Evolutionary conservation across 2,888 invertebrate species (phyloP).

Genomic region (Oasisia sp.): DNA sequence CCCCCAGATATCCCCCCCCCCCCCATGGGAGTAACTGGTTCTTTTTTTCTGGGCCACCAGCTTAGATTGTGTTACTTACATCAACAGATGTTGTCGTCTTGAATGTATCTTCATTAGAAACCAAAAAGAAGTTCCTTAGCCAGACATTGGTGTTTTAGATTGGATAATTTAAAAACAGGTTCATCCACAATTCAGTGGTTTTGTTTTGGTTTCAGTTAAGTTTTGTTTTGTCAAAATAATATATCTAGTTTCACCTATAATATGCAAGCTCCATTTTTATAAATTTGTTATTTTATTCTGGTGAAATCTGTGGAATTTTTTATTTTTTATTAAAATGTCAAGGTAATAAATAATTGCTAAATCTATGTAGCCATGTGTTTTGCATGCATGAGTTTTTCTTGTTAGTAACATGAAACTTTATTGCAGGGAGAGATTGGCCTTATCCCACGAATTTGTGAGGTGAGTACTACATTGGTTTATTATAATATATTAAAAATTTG

Average conservation of each 20-base stretch:
- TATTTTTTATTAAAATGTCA: too few relatives aligned
- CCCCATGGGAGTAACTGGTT: not conserved
- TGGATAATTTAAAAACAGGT: too few relatives aligned
- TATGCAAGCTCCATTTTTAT: too few relatives aligned
- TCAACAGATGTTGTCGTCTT: not conserved
- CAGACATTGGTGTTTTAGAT: not conserved
- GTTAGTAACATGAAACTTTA: conserved; percentile 26
- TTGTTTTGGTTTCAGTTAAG: too few relatives aligned
- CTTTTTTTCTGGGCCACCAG: not conserved
- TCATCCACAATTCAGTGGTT: too few relatives aligned
- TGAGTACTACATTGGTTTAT: conserved; percentile 40
- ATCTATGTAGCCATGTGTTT: too few relatives aligned
- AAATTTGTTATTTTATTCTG: too few relatives aligned
- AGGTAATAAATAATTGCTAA: too few relatives aligned
- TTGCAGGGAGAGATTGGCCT: conserved; percentile 65
- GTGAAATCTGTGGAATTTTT: too few relatives aligned
- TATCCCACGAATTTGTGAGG: conserved; percentile 67
- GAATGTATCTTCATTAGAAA: not conserved
- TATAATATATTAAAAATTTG: not conserved
- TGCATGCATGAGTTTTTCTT: not conserved
- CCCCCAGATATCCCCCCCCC: not conserved
- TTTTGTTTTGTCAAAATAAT: too few relatives aligned
- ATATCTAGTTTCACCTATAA: too few relatives aligned
- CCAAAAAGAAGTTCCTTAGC: not conserved
- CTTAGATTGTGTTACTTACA: not conserved